Conservation (phyloP, 92 coral and sea anemone species). For the Porites divaricata region DNA sequence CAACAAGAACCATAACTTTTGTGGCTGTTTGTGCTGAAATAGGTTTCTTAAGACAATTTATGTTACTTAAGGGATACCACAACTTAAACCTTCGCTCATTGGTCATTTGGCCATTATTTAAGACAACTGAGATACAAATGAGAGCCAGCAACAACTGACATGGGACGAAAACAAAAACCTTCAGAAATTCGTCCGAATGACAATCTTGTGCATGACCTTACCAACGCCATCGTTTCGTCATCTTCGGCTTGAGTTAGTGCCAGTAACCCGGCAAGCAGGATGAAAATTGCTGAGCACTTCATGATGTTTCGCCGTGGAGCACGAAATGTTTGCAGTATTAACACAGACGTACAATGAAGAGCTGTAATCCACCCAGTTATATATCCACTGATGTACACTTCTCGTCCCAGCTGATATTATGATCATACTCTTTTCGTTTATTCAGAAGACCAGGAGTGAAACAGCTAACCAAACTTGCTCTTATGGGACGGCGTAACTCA, state of each 20-base stretch:
- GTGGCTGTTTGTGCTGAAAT: no score
- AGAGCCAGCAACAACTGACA: no score
- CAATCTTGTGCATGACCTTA: background rate
- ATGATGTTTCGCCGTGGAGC: background rate
- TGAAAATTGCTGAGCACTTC: background rate
- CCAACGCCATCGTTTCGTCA: constrained; percentile 33
- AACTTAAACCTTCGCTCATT: no score
- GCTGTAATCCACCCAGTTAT: background rate
- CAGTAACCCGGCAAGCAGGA: constrained; percentile 5
- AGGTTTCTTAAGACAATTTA: no score
- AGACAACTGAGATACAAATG: no score
- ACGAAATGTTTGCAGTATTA: background rate
- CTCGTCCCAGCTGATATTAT: background rate
- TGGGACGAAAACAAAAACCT: no score
- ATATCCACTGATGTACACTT: background rate
- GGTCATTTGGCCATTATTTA: no score
- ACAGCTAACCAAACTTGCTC: background rate
- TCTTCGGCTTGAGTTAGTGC: constrained; percentile 14
- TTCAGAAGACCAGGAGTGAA: background rate
- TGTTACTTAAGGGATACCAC: no score
- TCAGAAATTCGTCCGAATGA: no score
- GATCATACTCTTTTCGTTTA: background rate
- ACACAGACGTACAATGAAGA: background rate
- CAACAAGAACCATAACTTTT: no score
- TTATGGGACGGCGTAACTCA: background rate